Evolutionary conservation across 2,888 invertebrate genomes (phyloP), one percentile per base, ranked within the genome.

Genomic region (Drosophila koepferae): DNA sequence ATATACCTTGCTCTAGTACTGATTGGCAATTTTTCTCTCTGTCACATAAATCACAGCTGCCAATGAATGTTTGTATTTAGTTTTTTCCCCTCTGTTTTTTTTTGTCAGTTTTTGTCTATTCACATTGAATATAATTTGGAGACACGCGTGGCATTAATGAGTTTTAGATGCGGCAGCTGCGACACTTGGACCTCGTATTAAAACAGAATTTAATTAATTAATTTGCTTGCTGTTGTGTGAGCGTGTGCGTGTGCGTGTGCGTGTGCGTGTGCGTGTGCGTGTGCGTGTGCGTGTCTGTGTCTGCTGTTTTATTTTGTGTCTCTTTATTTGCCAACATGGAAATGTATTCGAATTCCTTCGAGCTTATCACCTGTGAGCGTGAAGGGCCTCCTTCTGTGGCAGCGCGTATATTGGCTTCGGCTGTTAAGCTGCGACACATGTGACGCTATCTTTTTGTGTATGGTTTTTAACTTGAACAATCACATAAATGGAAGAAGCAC

Each of bases 151-250:
- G 58, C 89, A 75, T 74, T 89, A 86, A 89, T 90, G 87, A 81
- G 81, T 71, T 90, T 63, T 63, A 64, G 69, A 88, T 79, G 87
- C 71, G 86, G 77, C 89, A 82, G 81, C 81, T 86, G 89, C 76
- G 86, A 77, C 90, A 81, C 87, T 80, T 56, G 68, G 68, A 58
- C 73, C 75, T 48, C 72, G 20, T 67, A 74, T 60, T 69, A 60
- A 63, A 77, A 71, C 74, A 74, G 60, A 74, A 63, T 81, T 84
- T 90, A 86, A 90, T 89, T 90, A 86, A 88, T 85, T 88, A 88
- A 85, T 88, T 82, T 80, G 65, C 80, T 70, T 74, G 72, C 81
- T 83, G 66, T 28, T 77, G 84, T 72, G 63, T 58, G 14, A 3
- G 9, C 3, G 28, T 48, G 23, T 16, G 81, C 12, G 48, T 20